Conservation (phyloP, 2,888 invertebrate species). For the Sesia apiformis region DNA sequence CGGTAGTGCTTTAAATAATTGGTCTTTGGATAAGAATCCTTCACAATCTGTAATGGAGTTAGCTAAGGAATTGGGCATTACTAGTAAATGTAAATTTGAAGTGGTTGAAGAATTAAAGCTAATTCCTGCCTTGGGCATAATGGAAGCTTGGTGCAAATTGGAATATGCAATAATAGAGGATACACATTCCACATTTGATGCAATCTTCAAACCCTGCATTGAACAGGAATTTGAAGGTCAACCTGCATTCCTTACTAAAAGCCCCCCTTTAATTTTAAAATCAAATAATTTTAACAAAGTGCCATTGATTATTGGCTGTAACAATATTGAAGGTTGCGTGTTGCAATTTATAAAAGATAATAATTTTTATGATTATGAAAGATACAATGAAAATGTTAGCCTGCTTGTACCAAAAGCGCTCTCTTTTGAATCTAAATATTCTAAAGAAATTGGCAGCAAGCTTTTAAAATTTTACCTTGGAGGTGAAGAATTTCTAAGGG, state of each 20-base stretch:
- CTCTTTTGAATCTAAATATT: slow-evolving; percentile 27
- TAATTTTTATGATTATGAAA: slow-evolving; percentile 44
- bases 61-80: slow-evolving; percentile 39
- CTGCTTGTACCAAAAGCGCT: slow-evolving; percentile 47
- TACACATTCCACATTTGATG: slow-evolving; percentile 31
- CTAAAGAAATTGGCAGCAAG: slow-evolving; percentile 42
- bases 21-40: slow-evolving; percentile 52
- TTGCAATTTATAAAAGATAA: slow-evolving; percentile 29
- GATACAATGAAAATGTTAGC: slow-evolving; percentile 38
- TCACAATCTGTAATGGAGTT: slow-evolving; percentile 32
- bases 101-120: slow-evolving; percentile 43
- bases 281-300: slow-evolving; percentile 58
- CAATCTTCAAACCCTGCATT: slow-evolving; percentile 54
- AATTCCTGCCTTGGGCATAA: slow-evolving; percentile 31
- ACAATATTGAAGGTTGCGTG: slow-evolving; percentile 45
- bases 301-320: slow-evolving; percentile 58
- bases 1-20: slow-evolving; percentile 54
- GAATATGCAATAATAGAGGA: not conserved
- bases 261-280: slow-evolving; percentile 46
- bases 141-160: slow-evolving; percentile 21
- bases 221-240: slow-evolving; percentile 60
- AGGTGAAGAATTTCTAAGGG: slow-evolving; percentile 35
- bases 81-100: slow-evolving; percentile 32
- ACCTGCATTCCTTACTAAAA: slow-evolving; percentile 52
- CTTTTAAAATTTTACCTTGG: slow-evolving; percentile 52